A percentile compares a stretch with the other conserved stretches of the same genome.
These are phyloP conservation scores for Cheiracanthium punctorium DNA, from an alignment of 2,888 invertebrate genomes.

Conservation along the genomic window DNA sequence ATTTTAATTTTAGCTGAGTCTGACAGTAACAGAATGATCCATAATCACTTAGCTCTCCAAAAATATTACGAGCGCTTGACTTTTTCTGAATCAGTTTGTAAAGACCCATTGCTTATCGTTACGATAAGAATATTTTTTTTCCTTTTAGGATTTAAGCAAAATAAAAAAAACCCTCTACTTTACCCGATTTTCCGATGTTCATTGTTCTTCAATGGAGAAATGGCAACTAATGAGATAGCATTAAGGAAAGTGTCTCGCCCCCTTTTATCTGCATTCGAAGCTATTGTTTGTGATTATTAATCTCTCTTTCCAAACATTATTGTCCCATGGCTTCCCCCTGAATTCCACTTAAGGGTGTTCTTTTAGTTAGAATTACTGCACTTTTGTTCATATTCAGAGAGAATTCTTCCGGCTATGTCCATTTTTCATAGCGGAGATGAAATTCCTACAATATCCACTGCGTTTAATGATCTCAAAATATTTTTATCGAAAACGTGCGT, in stretches of 20 bases:
- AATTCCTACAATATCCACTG: too few species aligned
- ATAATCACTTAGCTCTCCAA: background rate
- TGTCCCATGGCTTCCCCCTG: too few species aligned
- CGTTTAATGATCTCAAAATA: too few species aligned
- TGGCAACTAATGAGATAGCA: constrained; percentile 48
- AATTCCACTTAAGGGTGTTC: too few species aligned
- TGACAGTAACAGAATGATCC: constrained; percentile 37
- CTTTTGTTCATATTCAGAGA: too few species aligned
- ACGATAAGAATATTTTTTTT: background rate
- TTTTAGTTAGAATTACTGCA: too few species aligned
- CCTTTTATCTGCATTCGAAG: constrained; percentile 51
- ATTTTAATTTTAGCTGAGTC: constrained; percentile 45
- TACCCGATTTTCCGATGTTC: constrained; percentile 26
- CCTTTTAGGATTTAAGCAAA: too few species aligned
- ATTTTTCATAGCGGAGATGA: too few species aligned
- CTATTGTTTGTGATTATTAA: constrained; percentile 61
- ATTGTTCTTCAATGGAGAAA: constrained; percentile 57
- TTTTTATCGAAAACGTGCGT: too few species aligned
- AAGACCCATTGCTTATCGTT: background rate
- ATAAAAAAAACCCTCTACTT: background rate
- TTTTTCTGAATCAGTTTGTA: background rate
- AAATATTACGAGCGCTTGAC: background rate
- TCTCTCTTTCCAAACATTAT: background rate
- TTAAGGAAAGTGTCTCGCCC: constrained; percentile 27
- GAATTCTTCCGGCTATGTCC: too few species aligned